These are phyloP conservation scores for Dusona sp. DNA, from an alignment of 2,888 invertebrate species.

Conservation along the genomic window DNA sequence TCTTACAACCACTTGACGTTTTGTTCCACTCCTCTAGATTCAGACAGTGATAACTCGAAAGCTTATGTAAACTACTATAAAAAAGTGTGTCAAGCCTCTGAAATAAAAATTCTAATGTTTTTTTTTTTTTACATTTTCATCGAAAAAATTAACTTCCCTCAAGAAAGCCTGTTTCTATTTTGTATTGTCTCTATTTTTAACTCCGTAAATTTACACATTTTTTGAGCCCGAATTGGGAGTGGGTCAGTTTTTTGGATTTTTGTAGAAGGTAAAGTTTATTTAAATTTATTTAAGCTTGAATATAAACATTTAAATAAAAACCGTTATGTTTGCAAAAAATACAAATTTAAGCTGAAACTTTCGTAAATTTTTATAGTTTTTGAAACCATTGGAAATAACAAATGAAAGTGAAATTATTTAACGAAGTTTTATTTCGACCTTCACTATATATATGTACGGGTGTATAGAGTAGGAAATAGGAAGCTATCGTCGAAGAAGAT, in stretches of 20 bases:
- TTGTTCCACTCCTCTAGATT: background rate
- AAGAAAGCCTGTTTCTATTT: too few relatives aligned
- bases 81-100: too few relatives aligned
- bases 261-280: too few relatives aligned
- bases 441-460: background rate
- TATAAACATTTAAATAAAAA: background rate
- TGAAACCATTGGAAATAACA: background rate
- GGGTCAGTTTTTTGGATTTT: too few relatives aligned
- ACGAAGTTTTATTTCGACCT: background rate
- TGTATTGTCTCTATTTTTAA: too few relatives aligned
- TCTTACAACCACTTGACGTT: background rate
- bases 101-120: too few relatives aligned
- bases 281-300: background rate
- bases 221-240: too few relatives aligned
- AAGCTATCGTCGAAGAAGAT: constrained; percentile 46
- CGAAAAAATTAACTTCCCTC: too few relatives aligned
- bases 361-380: background rate
- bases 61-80: too few relatives aligned
- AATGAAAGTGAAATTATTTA: background rate
- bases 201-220: too few relatives aligned
- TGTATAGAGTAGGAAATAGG: constrained; percentile 14
- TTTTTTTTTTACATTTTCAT: too few relatives aligned
- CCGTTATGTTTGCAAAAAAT: background rate
- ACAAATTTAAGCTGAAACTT: background rate
- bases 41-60: background rate